Conservation (phyloP, 2,888 invertebrate species). For the Drosophila testacea region DNA sequence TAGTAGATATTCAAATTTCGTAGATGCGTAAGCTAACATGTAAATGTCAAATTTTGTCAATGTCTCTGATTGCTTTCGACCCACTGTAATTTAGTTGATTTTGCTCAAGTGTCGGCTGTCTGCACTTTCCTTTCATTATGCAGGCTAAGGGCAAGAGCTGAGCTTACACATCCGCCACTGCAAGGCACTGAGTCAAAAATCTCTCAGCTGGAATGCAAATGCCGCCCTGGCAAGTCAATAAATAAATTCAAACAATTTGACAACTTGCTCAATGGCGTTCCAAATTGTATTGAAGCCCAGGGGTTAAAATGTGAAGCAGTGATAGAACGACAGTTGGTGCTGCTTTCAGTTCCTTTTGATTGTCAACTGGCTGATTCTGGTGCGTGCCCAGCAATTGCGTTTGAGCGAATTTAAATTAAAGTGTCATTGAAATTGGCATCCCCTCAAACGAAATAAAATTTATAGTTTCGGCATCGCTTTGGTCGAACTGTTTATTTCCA, state of each 20-base stretch:
- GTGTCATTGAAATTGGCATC: constrained; percentile 80
- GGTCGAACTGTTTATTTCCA: constrained; percentile 51
- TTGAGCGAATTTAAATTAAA: constrained; percentile 82
- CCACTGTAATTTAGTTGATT: constrained; percentile 36
- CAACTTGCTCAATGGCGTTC: constrained; percentile 75
- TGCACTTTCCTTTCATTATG: constrained; percentile 68
- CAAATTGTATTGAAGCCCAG: constrained; percentile 35
- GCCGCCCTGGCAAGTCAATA: constrained; percentile 73
- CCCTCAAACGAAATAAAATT: constrained; percentile 79
- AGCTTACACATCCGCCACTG: constrained; percentile 61
- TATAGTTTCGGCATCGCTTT: constrained; percentile 69
- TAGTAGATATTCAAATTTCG: not conserved
- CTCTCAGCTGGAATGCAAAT: constrained; percentile 74
- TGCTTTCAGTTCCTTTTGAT: constrained; percentile 49
- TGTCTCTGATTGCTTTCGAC: not conserved
- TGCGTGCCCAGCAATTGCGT: constrained; percentile 74
- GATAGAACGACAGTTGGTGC: constrained; percentile 20
- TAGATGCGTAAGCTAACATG: too few species aligned
- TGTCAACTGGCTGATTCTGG: constrained; percentile 55
- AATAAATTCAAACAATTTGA: constrained; percentile 81
- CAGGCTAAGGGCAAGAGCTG: constrained; percentile 37
- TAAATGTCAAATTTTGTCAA: not conserved
- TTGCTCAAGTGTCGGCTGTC: constrained; percentile 29
- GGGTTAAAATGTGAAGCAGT: not conserved
- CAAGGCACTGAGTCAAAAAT: constrained; percentile 64